These are phyloP conservation scores for Macrosoma leucophasiata DNA, from an alignment of 2,888 invertebrate genomes.

Conservation along the genomic window DNA sequence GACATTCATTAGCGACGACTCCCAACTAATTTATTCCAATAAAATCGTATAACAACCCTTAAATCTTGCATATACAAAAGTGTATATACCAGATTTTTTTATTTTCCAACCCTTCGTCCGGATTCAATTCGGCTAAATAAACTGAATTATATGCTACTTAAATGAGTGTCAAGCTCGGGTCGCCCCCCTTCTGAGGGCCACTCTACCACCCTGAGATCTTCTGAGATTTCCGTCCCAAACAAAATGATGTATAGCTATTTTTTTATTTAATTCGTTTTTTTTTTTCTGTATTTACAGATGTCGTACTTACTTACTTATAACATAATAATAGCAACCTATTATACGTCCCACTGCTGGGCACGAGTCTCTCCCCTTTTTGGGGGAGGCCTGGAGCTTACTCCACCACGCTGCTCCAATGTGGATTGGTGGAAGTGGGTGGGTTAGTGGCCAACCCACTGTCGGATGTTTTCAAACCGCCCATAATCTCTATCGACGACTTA, in stretches of 20 bases:
- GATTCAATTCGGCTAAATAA: slow-evolving; percentile 74
- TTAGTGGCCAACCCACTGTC: no score
- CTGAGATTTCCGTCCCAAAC: slow-evolving; percentile 37
- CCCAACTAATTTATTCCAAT: slow-evolving; percentile 69
- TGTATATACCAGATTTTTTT: slow-evolving; percentile 31
- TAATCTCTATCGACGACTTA: no score
- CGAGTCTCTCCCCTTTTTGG: no score
- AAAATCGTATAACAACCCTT: slow-evolving; percentile 45
- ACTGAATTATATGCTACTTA: slow-evolving; percentile 84
- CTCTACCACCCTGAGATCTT: slow-evolving; percentile 60
- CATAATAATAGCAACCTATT: no score
- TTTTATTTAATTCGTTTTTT: slow-evolving; percentile 1
- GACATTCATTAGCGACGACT: slow-evolving; percentile 60
- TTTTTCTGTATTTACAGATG: no score
- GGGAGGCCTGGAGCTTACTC: no score
- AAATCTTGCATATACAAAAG: no score
- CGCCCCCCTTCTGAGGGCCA: slow-evolving; percentile 46
- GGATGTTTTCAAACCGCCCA: no score
- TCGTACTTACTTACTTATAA: no score
- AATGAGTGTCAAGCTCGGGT: slow-evolving; percentile 75
- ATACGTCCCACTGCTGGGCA: no score
- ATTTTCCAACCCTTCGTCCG: slow-evolving; percentile 44
- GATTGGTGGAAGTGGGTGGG: no score
- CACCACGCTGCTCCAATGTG: no score
- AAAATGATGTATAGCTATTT: slow-evolving; percentile 3